Evolutionary conservation across 2,113 vertebrate species (phyloP).

Genomic region (Pimephales promelas): DNA sequence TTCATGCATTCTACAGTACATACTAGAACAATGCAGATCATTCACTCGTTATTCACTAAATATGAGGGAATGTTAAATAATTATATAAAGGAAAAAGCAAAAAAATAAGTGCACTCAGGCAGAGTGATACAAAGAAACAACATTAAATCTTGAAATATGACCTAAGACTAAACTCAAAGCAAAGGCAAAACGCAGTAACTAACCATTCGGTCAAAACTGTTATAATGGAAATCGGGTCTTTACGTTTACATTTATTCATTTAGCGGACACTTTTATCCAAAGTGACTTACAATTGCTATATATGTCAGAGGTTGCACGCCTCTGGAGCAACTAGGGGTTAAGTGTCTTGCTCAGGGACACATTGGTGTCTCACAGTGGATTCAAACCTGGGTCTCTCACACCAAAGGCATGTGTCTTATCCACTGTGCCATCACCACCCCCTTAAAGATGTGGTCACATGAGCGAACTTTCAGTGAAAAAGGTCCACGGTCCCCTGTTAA

Average conservation of each 20-base stretch:
- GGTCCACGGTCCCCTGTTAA: not conserved
- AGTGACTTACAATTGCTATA: too few relatives aligned
- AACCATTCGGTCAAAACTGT: not conserved
- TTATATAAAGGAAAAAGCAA: not conserved
- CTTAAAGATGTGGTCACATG: not conserved
- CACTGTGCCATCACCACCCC: too few relatives aligned
- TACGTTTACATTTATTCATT: too few relatives aligned
- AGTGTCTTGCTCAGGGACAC: too few relatives aligned
- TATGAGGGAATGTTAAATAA: not conserved
- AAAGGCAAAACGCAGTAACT: not conserved
- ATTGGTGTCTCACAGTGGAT: too few relatives aligned
- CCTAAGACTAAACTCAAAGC: not conserved
- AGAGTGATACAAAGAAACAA: not conserved
- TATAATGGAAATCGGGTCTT: not conserved
- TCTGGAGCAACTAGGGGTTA: too few relatives aligned
- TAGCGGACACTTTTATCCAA: too few relatives aligned
- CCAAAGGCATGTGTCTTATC: too few relatives aligned
- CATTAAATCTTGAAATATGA: not conserved
- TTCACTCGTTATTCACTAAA: not conserved
- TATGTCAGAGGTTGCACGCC: too few relatives aligned
- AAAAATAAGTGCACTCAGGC: not conserved
- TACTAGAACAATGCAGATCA: not conserved
- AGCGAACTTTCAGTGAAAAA: not conserved
- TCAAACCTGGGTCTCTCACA: too few relatives aligned
- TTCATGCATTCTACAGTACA: not conserved